These are phyloP conservation scores for Rhingia rostrata DNA, from an alignment of 2,888 invertebrate genomes.

Conservation along the genomic window DNA sequence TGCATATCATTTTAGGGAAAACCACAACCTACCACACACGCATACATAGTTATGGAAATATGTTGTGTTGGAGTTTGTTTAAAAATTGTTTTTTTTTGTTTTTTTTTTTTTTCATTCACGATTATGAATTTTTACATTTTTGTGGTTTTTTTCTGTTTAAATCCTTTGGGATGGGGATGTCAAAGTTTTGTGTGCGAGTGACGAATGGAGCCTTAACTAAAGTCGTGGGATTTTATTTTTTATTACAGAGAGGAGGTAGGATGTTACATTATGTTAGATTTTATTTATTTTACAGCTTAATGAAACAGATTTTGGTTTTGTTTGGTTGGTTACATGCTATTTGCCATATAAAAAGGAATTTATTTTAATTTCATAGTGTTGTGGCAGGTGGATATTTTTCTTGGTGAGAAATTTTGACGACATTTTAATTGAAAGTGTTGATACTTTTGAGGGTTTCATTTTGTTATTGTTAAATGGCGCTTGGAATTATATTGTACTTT, in stretches of 20 bases:
- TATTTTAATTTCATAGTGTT: constrained; percentile 25
- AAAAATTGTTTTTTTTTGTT: not conserved
- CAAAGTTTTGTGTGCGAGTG: constrained; percentile 54
- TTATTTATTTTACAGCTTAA: not conserved
- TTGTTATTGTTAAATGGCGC: too few relatives aligned
- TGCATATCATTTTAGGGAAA: constrained; percentile 30
- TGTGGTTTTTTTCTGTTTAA: constrained; percentile 16
- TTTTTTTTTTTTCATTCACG: not conserved
- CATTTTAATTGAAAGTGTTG: too few relatives aligned
- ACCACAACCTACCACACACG: not conserved
- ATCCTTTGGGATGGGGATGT: constrained; percentile 57
- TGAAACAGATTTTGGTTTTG: too few relatives aligned
- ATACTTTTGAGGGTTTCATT: too few relatives aligned
- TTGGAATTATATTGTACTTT: too few relatives aligned
- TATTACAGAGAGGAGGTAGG: not conserved
- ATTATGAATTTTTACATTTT: constrained; percentile 13
- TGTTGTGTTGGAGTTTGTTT: constrained; percentile 32
- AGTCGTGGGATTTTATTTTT: constrained; percentile 20
- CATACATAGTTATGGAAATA: not conserved
- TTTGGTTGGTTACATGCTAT: too few relatives aligned
- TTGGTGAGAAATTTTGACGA: not conserved
- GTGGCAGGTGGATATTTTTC: constrained; percentile 6
- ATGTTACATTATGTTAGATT: not conserved
- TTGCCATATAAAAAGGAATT: constrained; percentile 4
- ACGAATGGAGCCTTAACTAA: constrained; percentile 47